Evolutionary conservation across 2,113 vertebrate species (phyloP).

Genomic region (Saiga tatarica): DNA sequence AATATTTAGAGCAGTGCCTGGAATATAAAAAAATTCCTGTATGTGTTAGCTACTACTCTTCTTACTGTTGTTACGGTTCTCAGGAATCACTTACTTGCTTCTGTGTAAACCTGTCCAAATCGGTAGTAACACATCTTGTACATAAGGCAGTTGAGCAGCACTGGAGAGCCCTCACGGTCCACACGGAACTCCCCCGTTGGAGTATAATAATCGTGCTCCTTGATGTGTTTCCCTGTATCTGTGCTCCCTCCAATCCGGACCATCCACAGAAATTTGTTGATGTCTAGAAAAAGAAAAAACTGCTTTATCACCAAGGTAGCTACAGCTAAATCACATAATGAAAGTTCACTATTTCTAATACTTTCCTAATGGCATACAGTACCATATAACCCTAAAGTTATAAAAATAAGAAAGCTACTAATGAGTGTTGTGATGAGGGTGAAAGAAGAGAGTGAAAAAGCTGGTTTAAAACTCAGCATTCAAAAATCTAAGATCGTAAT

Average conservation of each 20-base stretch:
- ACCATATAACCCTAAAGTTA: background rate
- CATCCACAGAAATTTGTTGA: constrained; percentile 99
- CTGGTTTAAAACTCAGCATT: background rate
- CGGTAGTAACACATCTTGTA: constrained; percentile 99
- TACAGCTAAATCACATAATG: background rate
- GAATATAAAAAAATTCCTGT: background rate
- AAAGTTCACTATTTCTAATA: constrained; percentile 20
- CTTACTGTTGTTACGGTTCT: background rate
- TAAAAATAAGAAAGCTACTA: background rate
- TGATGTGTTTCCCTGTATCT: constrained; percentile 96
- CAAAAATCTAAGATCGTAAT: background rate
- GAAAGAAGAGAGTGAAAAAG: background rate
- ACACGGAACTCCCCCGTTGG: constrained; percentile 97
- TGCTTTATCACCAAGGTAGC: background rate
- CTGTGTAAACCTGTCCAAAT: constrained; percentile 99
- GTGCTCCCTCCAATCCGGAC: constrained; percentile 98
- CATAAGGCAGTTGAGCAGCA: constrained; percentile 99
- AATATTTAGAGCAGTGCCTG: background rate
- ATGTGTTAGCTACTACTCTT: background rate
- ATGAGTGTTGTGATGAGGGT: background rate
- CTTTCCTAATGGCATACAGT: background rate
- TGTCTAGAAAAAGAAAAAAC: constrained; percentile 81
- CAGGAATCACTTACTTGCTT: constrained; percentile 92
- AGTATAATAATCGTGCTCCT: constrained; percentile 98
- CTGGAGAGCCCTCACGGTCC: constrained; percentile 95